These are phyloP conservation scores for Meriones unguiculatus DNA, from an alignment of 2,113 vertebrate species.

Conservation along the genomic window DNA sequence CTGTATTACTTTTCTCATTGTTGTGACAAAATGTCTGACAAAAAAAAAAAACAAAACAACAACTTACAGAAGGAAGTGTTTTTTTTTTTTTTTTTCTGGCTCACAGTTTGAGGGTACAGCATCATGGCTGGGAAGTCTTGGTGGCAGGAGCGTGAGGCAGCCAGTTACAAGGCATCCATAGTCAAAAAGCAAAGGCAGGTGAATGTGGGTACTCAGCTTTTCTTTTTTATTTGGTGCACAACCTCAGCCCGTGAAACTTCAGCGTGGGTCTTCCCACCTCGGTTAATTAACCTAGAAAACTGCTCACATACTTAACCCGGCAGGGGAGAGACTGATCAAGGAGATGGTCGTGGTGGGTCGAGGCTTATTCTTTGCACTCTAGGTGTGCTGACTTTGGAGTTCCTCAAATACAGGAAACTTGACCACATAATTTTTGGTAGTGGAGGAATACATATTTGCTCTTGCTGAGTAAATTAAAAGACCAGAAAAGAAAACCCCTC, in stretches of 20 bases:
- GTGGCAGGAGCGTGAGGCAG: background rate
- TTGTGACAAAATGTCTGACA: background rate
- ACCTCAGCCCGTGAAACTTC: background rate
- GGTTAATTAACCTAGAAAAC: background rate
- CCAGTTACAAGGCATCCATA: background rate
- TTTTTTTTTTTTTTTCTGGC: background rate
- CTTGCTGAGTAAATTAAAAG: background rate
- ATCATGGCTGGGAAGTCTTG: too few relatives aligned
- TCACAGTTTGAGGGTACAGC: background rate
- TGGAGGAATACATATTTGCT: background rate
- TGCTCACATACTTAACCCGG: background rate
- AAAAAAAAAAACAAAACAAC: background rate
- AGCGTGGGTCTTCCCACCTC: background rate
- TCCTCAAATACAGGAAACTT: background rate
- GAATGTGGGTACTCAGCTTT: background rate
- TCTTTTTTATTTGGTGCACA: background rate
- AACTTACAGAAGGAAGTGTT: too few relatives aligned
- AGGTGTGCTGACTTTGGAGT: background rate
- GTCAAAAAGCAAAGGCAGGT: background rate
- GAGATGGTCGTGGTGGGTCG: background rate
- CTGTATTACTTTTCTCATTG: background rate
- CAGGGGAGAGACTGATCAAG: background rate
- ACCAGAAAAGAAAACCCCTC: background rate
- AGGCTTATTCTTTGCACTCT: background rate
- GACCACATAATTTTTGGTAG: background rate